Evolutionary conservation across 1,140 invertebrate genomes (phyloP), one percentile per base, ranked within the genome.

Genomic region (Nasonia giraulti): DNA sequence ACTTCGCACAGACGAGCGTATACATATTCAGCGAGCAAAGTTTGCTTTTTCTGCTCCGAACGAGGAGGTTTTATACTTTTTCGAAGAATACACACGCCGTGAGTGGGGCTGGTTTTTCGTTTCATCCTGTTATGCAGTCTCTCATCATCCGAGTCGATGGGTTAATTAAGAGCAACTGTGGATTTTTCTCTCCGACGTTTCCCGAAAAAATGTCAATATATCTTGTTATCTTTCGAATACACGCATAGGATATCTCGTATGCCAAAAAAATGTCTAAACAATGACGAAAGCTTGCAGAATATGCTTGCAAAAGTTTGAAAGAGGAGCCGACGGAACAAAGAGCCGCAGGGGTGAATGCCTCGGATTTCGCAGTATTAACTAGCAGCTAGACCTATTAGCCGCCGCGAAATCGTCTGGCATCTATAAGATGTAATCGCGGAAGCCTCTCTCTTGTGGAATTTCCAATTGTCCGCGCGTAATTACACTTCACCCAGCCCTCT

Each of bases 391-490:
- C 27, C 31, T 66, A 62, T 82, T 82, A 82, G 50, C 73, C 50
- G 31, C 73, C 73, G 37, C 50, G 62, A 82, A 75, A 76, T 82
- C 73, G 31, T 74, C 79, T 33, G 80, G 80, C 69, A 81, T 73
- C 79, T 80, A 80, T 80, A 68, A 50, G 69, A 55, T 37, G 44
- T 55, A 82, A 82, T 82, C 73, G 71, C 17, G 73, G 27, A 27
- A 27, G 50, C 71, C 17, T 6, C 5, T 6, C 75, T 82, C 73
- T n/a, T 20, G 14, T 27, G 50, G 50, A 82, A 82, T 82, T 76
- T 62, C 71, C 47, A 82, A 75, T 82, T 82, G 73, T 82, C 73
- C 73, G 50, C 47, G 50, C 31, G 27, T 76, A 82, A 82, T 76
- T 82, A 74, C 12, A 82, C 69, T 14, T 82, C 6, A 23, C 27